These are phyloP conservation scores for Mythimna vitellina DNA, from an alignment of 2,888 invertebrate genomes.

Conservation along the genomic window DNA sequence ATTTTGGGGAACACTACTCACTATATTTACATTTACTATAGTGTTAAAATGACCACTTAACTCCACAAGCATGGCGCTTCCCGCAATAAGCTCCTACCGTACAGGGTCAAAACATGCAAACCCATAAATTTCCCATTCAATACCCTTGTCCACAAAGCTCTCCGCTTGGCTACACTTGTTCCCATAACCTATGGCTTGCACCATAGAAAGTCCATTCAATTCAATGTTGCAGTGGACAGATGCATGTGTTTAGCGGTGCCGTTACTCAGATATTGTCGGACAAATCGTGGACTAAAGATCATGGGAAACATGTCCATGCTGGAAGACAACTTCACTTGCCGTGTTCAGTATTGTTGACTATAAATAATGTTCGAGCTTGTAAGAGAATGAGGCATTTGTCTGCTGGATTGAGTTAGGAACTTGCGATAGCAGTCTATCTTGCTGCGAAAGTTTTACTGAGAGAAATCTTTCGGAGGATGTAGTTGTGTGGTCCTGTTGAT, in stretches of 20 bases:
- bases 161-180: constrained; percentile 64
- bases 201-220: constrained; percentile 68
- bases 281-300: constrained; percentile 64
- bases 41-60: constrained; percentile 28
- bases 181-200: constrained; percentile 67
- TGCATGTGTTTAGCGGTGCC: constrained; percentile 65
- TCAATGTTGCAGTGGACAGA: constrained; percentile 60
- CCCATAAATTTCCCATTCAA: constrained; percentile 65
- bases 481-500: constrained; percentile 27
- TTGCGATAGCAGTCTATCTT: constrained; percentile 51
- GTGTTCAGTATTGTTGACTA: constrained; percentile 37
- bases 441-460: constrained; percentile 31
- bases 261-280: constrained; percentile 63
- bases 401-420: constrained; percentile 43
- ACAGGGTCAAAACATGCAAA: constrained; percentile 60
- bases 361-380: constrained; percentile 53
- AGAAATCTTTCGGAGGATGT: constrained; percentile 4
- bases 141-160: constrained; percentile 66
- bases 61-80: constrained; percentile 32
- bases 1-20: too few species aligned
- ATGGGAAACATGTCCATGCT: constrained; percentile 50
- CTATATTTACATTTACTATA: too few species aligned
- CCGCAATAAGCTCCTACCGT: constrained; percentile 43
- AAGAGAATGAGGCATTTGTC: constrained; percentile 41
- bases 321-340: constrained; percentile 60